Base-by-base conservation (phyloP, 2,888 invertebrate genomes). In the Melieria picta region DNA sequence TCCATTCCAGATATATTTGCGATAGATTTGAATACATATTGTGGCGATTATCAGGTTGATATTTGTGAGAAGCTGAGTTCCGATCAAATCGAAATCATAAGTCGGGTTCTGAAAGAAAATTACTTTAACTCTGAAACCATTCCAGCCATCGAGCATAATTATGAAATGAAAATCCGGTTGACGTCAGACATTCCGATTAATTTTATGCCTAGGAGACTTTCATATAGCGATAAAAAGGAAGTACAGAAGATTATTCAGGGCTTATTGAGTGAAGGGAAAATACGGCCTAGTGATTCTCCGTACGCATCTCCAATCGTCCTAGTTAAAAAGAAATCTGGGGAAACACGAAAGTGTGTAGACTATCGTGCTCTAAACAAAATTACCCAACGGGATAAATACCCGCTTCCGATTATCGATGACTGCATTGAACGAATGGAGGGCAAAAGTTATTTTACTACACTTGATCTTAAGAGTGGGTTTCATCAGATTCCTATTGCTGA, bases 251-350 rank as follows among this genome's bases (percentile, higher is more conserved):
- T 46, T 11, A 61, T 61, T n/a, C 11, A 61, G 45, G 61, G 46
- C 45, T 45, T 61, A 45, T 61, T 61, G n/a, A 46, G n/a, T 43
- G 11, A 61, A 1, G 61, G 61, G 7, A 45, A 13, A 11, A 61
- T 61, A 61, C 45, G 61, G 13, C 61, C 11, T 46, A 61, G 61
- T 61, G 61, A 61, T n/a, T 61, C 61, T n/a, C 61, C 45, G n/a
- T 61, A 61, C 9, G 61, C n/a, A 4, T 30, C 30, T 3, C 30
- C 30, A 3, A 30, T 61, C 46, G 61, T 61, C 13, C 46, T 61
- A 13, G 61, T 45, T 46, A 11, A 46, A 16, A 61, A 61, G 46
- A 61, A 61, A 11, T 11, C 45, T 61, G 45, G 61, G n/a, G 45
- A 45, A 7, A 46, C 46, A 46, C 45, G 61, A 61, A 61, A 46